These are phyloP conservation scores for Latrodectus elegans DNA, from an alignment of 2,888 invertebrate species.

Conservation along the genomic window DNA sequence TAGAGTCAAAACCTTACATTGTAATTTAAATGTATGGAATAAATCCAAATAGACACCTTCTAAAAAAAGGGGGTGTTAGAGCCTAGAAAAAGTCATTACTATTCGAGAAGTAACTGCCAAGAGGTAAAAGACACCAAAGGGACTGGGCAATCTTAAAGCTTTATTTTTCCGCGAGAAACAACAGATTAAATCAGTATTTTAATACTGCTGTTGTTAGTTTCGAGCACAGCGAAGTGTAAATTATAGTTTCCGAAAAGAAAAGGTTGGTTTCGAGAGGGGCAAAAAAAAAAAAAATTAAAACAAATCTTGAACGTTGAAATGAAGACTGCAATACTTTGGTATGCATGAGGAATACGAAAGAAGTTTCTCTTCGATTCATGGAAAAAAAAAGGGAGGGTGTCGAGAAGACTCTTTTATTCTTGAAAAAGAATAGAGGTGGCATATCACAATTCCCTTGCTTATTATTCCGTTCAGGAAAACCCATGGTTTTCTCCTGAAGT, in stretches of 20 bases:
- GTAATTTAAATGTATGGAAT: too few species aligned
- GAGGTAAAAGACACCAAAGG: too few species aligned
- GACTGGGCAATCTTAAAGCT: not conserved
- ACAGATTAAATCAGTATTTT: slow-evolving; percentile 29
- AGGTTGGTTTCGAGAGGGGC: not conserved
- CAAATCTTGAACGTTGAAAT: slow-evolving; percentile 8
- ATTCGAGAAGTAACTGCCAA: too few species aligned
- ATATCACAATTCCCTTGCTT: slow-evolving; percentile 25
- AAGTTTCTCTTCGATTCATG: slow-evolving; percentile 18
- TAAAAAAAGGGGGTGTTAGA: too few species aligned
- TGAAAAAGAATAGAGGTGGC: slow-evolving; percentile 17
- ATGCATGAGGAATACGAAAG: slow-evolving; percentile 29
- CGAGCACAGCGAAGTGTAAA: slow-evolving; percentile 23
- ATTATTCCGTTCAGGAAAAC: slow-evolving; percentile 16
- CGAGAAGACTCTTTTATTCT: slow-evolving; percentile 6
- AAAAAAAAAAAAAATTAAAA: slow-evolving; percentile 1
- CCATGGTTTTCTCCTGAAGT: not conserved
- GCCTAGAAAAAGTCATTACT: too few species aligned
- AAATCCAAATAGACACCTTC: too few species aligned
- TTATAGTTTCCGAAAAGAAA: slow-evolving; percentile 5
- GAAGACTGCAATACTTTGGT: slow-evolving; percentile 2
- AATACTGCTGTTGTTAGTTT: slow-evolving; percentile 18
- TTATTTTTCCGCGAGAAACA: slow-evolving; percentile 12
- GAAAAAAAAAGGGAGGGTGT: not conserved
- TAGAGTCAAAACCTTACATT: too few species aligned